Conservation (phyloP, 2,888 invertebrate genomes). For the Euplexia lucipara region DNA sequence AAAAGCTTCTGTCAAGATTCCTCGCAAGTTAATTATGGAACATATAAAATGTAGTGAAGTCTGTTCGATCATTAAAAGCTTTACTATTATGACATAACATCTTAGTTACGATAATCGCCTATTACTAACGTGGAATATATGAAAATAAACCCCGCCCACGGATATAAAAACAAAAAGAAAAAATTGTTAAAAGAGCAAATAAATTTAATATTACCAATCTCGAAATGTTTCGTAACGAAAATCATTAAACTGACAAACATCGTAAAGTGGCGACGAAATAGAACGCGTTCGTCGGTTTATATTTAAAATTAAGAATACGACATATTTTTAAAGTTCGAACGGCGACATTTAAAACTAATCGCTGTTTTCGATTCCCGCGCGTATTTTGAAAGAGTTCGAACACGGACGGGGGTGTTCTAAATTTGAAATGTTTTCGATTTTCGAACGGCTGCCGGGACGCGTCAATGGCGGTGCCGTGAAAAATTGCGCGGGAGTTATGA, state of each 20-base stretch:
- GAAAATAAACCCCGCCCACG: constrained; percentile 59
- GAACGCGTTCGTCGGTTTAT: constrained; percentile 87
- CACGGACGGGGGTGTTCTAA: constrained; percentile 79
- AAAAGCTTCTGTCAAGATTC: constrained; percentile 33
- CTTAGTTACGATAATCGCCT: constrained; percentile 62
- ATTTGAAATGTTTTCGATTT: constrained; percentile 89
- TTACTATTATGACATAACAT: constrained; percentile 60
- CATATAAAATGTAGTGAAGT: constrained; percentile 53
- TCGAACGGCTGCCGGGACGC: constrained; percentile 83
- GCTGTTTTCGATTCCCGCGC: constrained; percentile 90
- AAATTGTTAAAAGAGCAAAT: constrained; percentile 75
- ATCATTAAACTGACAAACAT: constrained; percentile 87
- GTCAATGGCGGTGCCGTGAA: constrained; percentile 81
- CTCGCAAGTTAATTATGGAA: constrained; percentile 44
- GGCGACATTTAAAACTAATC: constrained; percentile 89
- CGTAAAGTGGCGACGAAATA: constrained; percentile 88
- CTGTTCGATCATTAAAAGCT: constrained; percentile 61
- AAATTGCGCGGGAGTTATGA: constrained; percentile 78
- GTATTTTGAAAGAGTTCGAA: constrained; percentile 88
- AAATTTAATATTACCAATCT: constrained; percentile 81
- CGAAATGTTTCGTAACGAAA: constrained; percentile 81
- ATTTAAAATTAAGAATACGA: constrained; percentile 89
- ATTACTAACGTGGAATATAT: constrained; percentile 57
- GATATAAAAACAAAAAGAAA: constrained; percentile 65
- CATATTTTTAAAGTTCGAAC: constrained; percentile 91